Percentiles rank a stretch among this genome's conserved stretches.
Evolutionary conservation across 64 coral and sea anemone species (phyloP).

Genomic region (Dendronephthya gigantea): DNA sequence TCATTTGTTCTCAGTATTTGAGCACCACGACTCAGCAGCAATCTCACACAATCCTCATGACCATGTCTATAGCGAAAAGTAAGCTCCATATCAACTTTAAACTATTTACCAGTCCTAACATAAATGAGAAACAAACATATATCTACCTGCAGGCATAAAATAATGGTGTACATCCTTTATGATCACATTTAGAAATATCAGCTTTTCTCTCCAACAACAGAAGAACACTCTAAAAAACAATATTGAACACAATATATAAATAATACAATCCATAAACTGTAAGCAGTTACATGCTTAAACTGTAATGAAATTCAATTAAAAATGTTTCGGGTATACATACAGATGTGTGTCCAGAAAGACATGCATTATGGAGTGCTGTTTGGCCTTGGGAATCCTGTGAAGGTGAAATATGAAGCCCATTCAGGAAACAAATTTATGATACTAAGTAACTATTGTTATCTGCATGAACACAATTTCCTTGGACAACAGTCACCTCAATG

Average conservation of each 20-base stretch:
- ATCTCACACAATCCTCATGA: background rate
- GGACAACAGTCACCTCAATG: slow-evolving; percentile 19
- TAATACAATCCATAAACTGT: no score
- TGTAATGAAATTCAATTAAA: no score
- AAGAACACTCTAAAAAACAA: background rate
- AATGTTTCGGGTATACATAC: background rate
- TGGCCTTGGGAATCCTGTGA: background rate
- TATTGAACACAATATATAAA: background rate
- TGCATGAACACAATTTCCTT: no score
- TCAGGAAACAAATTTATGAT: no score
- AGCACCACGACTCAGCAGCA: background rate
- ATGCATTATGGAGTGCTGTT: background rate
- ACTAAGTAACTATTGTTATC: no score
- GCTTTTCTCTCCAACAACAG: background rate
- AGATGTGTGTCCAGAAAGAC: background rate
- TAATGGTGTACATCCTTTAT: background rate
- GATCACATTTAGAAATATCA: background rate
- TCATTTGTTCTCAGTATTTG: background rate
- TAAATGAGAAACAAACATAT: background rate
- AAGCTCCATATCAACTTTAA: background rate
- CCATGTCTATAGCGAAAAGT: background rate
- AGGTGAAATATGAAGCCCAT: background rate
- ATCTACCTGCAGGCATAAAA: slow-evolving; percentile 1
- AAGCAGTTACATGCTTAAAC: no score
- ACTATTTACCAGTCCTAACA: background rate